A percentile compares a stretch with the other conserved stretches of the same genome.
These are phyloP conservation scores for Varecia variegata DNA, from an alignment of 2,797 vertebrate species.

Conservation along the genomic window DNA sequence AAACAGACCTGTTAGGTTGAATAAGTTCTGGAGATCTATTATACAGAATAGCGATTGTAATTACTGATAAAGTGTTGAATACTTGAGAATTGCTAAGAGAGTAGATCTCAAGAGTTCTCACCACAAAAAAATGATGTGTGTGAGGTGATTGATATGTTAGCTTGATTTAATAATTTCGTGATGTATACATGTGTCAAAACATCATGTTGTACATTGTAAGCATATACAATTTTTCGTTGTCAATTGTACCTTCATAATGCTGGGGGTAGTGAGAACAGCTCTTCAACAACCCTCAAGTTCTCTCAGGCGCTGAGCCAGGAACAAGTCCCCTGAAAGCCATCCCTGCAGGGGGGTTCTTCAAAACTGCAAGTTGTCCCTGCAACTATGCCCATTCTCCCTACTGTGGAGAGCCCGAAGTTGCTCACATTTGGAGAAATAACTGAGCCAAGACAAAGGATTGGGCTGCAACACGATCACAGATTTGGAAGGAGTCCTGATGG, in stretches of 20 bases:
- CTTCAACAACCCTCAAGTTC: not conserved
- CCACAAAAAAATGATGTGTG: not conserved
- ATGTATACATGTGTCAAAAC: not conserved
- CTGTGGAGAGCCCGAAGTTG: not conserved
- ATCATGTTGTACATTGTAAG: not conserved
- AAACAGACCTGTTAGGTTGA: not conserved
- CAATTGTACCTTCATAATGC: not conserved
- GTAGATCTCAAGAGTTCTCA: not conserved
- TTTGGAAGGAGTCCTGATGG: not conserved
- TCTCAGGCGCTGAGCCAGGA: not conserved
- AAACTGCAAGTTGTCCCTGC: not conserved
- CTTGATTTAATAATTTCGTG: not conserved
- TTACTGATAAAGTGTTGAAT: not conserved
- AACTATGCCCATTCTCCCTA: not conserved
- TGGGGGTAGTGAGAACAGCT: not conserved
- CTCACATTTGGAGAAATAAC: not conserved
- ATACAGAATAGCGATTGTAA: not conserved
- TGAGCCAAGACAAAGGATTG: not conserved
- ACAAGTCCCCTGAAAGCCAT: not conserved
- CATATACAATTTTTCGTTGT: not conserved
- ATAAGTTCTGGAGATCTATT: not conserved
- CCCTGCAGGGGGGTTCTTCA: not conserved
- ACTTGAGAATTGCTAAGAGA: not conserved
- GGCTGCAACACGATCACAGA: not conserved
- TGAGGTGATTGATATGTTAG: not conserved